Base-by-base conservation (phyloP, 2,113 vertebrate species). In the Candoia aspera region DNA sequence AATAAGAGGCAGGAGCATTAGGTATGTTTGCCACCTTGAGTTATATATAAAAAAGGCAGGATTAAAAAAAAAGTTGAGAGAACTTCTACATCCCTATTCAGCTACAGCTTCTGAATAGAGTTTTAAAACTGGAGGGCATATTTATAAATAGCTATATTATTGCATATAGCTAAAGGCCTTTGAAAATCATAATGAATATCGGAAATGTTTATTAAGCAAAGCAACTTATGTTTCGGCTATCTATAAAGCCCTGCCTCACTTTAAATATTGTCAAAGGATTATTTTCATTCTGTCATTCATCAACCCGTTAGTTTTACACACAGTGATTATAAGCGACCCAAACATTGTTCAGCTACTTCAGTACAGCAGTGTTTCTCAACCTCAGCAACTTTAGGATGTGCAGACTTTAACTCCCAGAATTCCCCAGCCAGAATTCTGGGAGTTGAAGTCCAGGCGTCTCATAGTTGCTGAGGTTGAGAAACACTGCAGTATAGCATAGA, bases 201-300 rank as follows among this genome's bases (percentile, higher is more conserved):
- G 90, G 29, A 2, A 6, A 46, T 11, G 54, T 83, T 93, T 87
- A 11, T 86, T 89, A 86, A 93, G 55, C 46, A 54, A 91, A n/a
- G 1, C 33, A 83, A 84, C 93, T 68, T 60, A 85, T 85, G 92
- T 92, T 73, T 88, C 89, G 29, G 0, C 0, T 37, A 86, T 73
- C 23, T 88, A 59, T 49, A 90, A 89, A 94, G 91, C 64, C 37
- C 87, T 1, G 0, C 64, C 87, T 21, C 90, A 91, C 24, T 54
- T 92, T 90, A 93, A 94, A 55, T 68, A 93, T 26, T 90, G 96
- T 62, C 62, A 92, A 23, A 93, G 91, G 90, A 94, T 58, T 94
- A 90, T 59, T 92, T 92, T 92, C 93, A 17, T 55, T 92, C 58
- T 96, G 90, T 91, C 92, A 33, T 57, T 89, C 86, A 86, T 0